Evolutionary conservation across 2,113 vertebrate species (phyloP).

Genomic region (Menura novaehollandiae): DNA sequence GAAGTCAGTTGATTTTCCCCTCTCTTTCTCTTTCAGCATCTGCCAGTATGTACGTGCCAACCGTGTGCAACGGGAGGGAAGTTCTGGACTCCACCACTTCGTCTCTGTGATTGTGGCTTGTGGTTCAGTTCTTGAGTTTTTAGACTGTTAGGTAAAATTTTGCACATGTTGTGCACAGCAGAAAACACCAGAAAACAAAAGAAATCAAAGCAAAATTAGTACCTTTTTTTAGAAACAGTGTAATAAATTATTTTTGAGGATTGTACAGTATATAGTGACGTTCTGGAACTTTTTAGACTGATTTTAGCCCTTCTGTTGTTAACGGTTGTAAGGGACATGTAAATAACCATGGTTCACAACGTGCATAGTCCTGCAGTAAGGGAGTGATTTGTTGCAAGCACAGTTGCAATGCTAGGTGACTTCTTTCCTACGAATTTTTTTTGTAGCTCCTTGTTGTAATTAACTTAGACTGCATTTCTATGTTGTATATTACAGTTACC

Average conservation of each 20-base stretch:
- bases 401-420: conserved; percentile 84
- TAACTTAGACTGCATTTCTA: conserved; percentile 91
- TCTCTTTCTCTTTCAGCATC: conserved; percentile 80
- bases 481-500: conserved; percentile 94
- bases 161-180: conserved; percentile 74
- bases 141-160: conserved; percentile 85
- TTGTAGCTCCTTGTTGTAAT: conserved; percentile 97
- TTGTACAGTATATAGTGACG: conserved; percentile 94
- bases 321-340: conserved; percentile 81
- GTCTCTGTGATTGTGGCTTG: conserved; percentile 86
- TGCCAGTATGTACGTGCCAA: conserved; percentile 87
- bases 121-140: conserved; percentile 73
- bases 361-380: conserved; percentile 72
- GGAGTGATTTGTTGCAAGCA: conserved; percentile 77
- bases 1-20: background rate
- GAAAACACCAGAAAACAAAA: conserved; percentile 54
- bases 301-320: conserved; percentile 87
- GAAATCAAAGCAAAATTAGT: conserved; percentile 70
- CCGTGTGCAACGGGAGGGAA: conserved; percentile 95
- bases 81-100: conserved; percentile 99
- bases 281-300: conserved; percentile 93
- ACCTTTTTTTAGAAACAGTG: conserved; percentile 90
- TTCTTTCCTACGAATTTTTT: conserved; percentile 83
- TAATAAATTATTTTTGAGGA: conserved; percentile 99
- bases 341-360: conserved; percentile 84